A percentile compares a stretch with the other conserved stretches of the same genome.
phyloP scores from a whole-genome alignment of 92 coral and sea anemone species.

The Nematostella vectensis region DNA sequence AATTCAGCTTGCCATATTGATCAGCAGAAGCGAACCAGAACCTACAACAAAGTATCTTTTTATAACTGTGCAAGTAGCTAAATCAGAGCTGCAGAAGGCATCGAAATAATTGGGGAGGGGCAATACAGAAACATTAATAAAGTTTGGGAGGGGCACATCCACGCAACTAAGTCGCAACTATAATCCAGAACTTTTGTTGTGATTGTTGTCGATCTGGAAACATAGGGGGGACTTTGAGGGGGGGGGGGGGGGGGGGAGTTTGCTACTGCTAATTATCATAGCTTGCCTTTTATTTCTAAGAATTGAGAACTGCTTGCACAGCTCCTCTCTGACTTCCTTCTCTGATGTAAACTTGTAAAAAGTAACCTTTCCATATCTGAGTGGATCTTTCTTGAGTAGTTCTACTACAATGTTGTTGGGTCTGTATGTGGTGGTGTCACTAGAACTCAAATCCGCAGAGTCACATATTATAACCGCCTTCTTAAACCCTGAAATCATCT shows the following conservation, averaged over 20 bases:
- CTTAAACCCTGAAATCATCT: conserved; percentile 1
- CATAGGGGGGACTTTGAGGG: no score
- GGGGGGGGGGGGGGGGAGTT: no score
- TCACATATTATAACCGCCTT: conserved; percentile 23
- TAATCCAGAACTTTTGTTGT: no score
- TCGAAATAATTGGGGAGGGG: no score
- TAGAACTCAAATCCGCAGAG: conserved; percentile 12
- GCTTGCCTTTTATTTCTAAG: conserved; percentile 18
- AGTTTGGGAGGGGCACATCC: no score
- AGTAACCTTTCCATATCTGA: conserved; percentile 21
- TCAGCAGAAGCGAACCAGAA: conserved; percentile 43
- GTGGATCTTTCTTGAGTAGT: conserved; percentile 16
- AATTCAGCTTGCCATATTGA: conserved; percentile 32
- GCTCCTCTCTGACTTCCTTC: conserved; percentile 14
- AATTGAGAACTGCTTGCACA: conserved; percentile 9
- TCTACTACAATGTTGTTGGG: conserved; percentile 31
- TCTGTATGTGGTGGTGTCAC: conserved; percentile 17
- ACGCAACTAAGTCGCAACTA: no score
- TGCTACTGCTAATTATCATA: no score
- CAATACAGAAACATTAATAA: no score
- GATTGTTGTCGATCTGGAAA: no score
- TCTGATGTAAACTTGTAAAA: conserved; percentile 18
- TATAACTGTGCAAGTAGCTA: no score
- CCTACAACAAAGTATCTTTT: conserved; percentile 1
- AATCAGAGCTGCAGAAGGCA: no score